Conservation (phyloP, 1,140 invertebrate genomes). For the Aethina tumida region DNA sequence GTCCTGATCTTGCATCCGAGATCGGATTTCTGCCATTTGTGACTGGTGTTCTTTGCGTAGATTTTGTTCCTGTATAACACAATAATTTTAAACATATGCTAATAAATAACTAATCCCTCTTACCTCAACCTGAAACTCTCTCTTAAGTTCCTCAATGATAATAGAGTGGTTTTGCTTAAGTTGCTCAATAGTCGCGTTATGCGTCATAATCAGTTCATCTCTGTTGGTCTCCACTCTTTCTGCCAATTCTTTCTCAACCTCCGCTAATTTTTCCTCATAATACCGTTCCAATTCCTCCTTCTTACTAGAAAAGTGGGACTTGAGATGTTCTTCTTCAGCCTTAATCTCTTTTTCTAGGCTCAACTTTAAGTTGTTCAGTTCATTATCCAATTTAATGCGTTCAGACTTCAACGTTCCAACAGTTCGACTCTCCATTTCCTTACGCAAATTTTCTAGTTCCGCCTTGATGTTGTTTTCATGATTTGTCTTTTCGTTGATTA, state of each 20-base stretch:
- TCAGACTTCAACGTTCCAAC: slow-evolving; percentile 36
- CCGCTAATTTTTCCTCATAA: slow-evolving; percentile 33
- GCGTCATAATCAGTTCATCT: slow-evolving; percentile 37
- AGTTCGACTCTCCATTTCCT: slow-evolving; percentile 35
- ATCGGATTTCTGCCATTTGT: slow-evolving; percentile 48
- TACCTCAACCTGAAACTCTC: slow-evolving; percentile 50
- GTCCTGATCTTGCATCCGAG: slow-evolving; percentile 49
- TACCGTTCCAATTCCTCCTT: slow-evolving; percentile 36
- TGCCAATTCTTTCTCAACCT: slow-evolving; percentile 35
- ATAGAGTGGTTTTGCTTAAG: slow-evolving; percentile 41
- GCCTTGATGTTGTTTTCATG: slow-evolving; percentile 35
- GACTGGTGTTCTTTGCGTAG: slow-evolving; percentile 54
- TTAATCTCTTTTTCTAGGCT: slow-evolving; percentile 38
- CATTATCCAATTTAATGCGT: slow-evolving; percentile 33
- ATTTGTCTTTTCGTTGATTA: slow-evolving; percentile 35
- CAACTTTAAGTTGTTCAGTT: slow-evolving; percentile 36
- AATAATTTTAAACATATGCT: slow-evolving; percentile 6
- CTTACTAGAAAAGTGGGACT: slow-evolving; percentile 38
- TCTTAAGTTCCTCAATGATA: slow-evolving; percentile 45
- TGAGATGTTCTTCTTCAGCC: slow-evolving; percentile 37
- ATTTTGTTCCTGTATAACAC: slow-evolving; percentile 40
- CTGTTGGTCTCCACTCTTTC: slow-evolving; percentile 38
- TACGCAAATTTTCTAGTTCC: slow-evolving; percentile 36
- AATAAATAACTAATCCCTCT: slow-evolving; percentile 8
- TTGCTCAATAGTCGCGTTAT: slow-evolving; percentile 40